phyloP scores from a whole-genome alignment of 2,888 invertebrate genomes.

The Panopea generosa region DNA sequence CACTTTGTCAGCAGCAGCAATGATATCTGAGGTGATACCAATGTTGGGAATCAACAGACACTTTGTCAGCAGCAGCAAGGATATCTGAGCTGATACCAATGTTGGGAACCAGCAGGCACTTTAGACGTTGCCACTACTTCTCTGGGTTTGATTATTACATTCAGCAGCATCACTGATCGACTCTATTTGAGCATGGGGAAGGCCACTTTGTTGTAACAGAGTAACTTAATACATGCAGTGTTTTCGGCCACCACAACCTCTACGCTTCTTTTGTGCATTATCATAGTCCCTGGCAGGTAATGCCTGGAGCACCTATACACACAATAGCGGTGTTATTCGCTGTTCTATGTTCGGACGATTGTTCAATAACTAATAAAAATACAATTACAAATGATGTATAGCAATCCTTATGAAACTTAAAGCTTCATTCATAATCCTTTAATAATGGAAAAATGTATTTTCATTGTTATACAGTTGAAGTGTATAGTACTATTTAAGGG shows the following conservation, averaged over 20 bases:
- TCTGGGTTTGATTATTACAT: slow-evolving; percentile 7
- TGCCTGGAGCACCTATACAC: slow-evolving; percentile 6
- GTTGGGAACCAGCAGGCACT: not conserved
- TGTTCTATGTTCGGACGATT: not conserved
- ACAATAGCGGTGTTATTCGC: not conserved
- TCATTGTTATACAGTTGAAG: too few relatives aligned
- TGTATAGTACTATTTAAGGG: too few relatives aligned
- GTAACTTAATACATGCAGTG: not conserved
- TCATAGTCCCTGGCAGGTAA: not conserved
- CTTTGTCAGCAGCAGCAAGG: too few relatives aligned
- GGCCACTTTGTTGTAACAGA: slow-evolving; percentile 9
- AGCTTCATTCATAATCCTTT: too few relatives aligned
- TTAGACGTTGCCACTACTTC: slow-evolving; percentile 12
- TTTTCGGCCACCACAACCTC: slow-evolving; percentile 19
- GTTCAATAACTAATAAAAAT: not conserved
- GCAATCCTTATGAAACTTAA: not conserved
- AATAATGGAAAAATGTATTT: too few relatives aligned
- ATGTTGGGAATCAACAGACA: too few relatives aligned
- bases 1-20: too few relatives aligned
- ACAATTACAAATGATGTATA: slow-evolving; percentile 4
- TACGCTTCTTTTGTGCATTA: slow-evolving; percentile 6
- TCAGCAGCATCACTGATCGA: slow-evolving; percentile 11
- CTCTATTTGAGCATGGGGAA: slow-evolving; percentile 9
- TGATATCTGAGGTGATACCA: too few relatives aligned
- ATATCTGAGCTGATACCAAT: too few relatives aligned